Evolutionary conservation across 2,113 vertebrate species (phyloP).

Genomic region (Microcebus griseorufus): DNA sequence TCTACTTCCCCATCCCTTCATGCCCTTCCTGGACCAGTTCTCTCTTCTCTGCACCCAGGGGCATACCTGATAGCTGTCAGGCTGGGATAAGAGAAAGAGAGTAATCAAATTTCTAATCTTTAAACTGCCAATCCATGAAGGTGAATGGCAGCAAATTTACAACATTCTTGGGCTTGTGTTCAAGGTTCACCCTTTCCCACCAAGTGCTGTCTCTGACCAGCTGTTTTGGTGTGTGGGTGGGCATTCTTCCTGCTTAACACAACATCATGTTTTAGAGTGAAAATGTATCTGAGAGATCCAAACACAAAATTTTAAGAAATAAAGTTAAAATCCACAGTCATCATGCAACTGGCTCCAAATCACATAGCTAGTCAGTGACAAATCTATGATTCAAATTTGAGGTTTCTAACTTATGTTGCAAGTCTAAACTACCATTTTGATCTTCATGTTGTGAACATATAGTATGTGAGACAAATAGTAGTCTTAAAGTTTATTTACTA

Average conservation of each 20-base stretch:
- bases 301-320: neutral
- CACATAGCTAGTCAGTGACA: neutral
- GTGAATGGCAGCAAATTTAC: neutral
- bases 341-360: neutral
- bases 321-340: neutral
- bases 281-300: neutral
- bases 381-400: neutral
- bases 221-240: neutral
- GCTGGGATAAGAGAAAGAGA: neutral
- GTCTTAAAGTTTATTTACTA: constrained; percentile 9
- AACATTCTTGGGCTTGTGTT: neutral
- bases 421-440: neutral
- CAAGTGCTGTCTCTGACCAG: neutral
- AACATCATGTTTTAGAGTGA: neutral
- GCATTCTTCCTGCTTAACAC: neutral
- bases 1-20: neutral
- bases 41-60: neutral
- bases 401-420: neutral
- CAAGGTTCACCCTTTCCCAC: neutral
- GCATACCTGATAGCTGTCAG: neutral
- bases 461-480: neutral
- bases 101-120: neutral
- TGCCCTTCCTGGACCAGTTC: neutral
- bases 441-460: neutral
- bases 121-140: neutral